Conservation (phyloP, 2,888 invertebrate species). For the Temnothorax unifasciatus region DNA sequence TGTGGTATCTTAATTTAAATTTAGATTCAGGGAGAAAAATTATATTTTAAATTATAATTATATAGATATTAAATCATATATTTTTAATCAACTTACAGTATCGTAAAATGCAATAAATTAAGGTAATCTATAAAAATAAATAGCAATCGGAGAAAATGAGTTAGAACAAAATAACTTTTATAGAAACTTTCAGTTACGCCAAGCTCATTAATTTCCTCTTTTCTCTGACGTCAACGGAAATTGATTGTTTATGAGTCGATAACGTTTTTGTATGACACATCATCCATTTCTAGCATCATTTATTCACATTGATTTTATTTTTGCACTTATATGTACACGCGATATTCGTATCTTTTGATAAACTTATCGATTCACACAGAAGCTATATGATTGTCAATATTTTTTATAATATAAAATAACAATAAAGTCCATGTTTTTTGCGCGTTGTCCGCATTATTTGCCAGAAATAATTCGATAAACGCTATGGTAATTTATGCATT, state of each 20-base stretch:
- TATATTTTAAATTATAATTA: background rate
- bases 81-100: background rate
- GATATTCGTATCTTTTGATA: background rate
- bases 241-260: background rate
- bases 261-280: background rate
- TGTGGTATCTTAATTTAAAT: background rate
- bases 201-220: background rate
- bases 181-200: background rate
- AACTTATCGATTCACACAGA: background rate
- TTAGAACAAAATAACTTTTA: slow-evolving; percentile 11
- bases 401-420: background rate
- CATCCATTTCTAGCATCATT: background rate
- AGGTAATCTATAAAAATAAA: background rate
- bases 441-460: too few relatives aligned
- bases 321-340: background rate
- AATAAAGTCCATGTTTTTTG: too few relatives aligned
- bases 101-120: background rate
- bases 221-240: background rate
- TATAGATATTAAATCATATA: background rate
- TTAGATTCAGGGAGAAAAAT: background rate
- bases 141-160: background rate
- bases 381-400: background rate
- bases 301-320: background rate
- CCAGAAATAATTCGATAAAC: background rate
- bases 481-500: background rate